These are phyloP conservation scores for Catonia carolina DNA, from an alignment of 2,888 invertebrate species.

Conservation along the genomic window DNA sequence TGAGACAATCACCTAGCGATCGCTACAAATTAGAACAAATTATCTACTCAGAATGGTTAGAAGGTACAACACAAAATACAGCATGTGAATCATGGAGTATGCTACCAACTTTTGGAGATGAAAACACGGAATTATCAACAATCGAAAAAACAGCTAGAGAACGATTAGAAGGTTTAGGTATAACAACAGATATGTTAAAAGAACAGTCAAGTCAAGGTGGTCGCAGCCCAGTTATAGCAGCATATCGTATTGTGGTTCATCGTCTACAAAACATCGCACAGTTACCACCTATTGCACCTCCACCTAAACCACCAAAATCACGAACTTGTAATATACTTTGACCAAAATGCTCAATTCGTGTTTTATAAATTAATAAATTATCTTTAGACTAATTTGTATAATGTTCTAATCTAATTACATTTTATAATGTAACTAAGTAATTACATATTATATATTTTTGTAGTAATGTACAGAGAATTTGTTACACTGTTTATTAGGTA, in stretches of 20 bases:
- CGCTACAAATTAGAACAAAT: conserved; percentile 47
- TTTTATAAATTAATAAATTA: too few relatives aligned
- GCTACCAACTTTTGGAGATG: conserved; percentile 37
- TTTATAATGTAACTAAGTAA: too few relatives aligned
- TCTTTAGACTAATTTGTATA: too few relatives aligned
- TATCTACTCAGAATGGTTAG: conserved; percentile 51
- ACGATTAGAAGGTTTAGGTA: conserved; percentile 50
- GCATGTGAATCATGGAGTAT: conserved; percentile 34
- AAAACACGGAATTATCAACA: conserved; percentile 26
- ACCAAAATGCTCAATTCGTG: conserved; percentile 13
- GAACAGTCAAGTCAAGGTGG: conserved; percentile 52
- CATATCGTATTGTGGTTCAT: conserved; percentile 62
- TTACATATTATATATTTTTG: too few relatives aligned
- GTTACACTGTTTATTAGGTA: too few relatives aligned
- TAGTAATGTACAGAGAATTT: too few relatives aligned
- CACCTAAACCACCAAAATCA: conserved; percentile 30
- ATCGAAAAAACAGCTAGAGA: conserved; percentile 34
- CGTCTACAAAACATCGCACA: conserved; percentile 41
- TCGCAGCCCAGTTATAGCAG: conserved; percentile 58
- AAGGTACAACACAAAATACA: conserved; percentile 38
- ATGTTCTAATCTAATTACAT: too few relatives aligned
- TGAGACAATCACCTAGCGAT: conserved; percentile 46
- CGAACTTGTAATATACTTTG: conserved; percentile 28
- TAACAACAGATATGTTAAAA: conserved; percentile 52
- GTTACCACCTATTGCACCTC: conserved; percentile 25